These are phyloP conservation scores for Parazoanthus atlanticus DNA, from an alignment of 92 coral and sea anemone genomes.

Conservation along the genomic window DNA sequence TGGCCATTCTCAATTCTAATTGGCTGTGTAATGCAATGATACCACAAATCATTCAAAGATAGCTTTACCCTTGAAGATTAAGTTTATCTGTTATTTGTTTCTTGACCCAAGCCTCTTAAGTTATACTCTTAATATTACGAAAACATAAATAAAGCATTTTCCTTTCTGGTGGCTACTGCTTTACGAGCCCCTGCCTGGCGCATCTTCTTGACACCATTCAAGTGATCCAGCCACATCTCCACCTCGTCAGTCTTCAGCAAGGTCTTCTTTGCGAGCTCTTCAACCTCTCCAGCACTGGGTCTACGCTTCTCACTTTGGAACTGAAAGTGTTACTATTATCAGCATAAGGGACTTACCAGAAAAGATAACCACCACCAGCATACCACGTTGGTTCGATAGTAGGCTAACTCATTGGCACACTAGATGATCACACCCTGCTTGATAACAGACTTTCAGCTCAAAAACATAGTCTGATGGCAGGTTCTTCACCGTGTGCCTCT, in stretches of 20 bases:
- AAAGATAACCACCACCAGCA: conserved; percentile 41
- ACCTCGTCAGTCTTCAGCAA: conserved; percentile 44
- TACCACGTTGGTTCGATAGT: conserved; percentile 42
- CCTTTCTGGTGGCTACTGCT: conserved; percentile 46
- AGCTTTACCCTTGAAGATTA: too few relatives aligned
- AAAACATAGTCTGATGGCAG: conserved; percentile 52
- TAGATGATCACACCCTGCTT: conserved; percentile 45
- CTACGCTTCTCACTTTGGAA: conserved; percentile 25
- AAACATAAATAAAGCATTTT: background rate
- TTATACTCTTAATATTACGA: too few relatives aligned
- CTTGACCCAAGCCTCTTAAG: too few relatives aligned
- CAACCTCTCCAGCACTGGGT: conserved; percentile 19
- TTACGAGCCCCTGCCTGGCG: conserved; percentile 51
- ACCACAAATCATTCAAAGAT: too few relatives aligned
- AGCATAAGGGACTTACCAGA: background rate
- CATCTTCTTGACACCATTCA: conserved; percentile 39
- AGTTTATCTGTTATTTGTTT: too few relatives aligned
- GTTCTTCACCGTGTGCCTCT: conserved; percentile 53
- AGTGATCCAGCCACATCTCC: conserved; percentile 46
- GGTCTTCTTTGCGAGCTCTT: conserved; percentile 45
- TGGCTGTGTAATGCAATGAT: too few relatives aligned
- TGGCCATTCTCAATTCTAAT: too few relatives aligned
- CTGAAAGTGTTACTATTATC: background rate
- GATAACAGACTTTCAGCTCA: conserved; percentile 41
- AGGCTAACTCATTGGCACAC: conserved; percentile 45